Conservation (phyloP, 2,888 invertebrate species). For the Drosophila fungiperda region DNA sequence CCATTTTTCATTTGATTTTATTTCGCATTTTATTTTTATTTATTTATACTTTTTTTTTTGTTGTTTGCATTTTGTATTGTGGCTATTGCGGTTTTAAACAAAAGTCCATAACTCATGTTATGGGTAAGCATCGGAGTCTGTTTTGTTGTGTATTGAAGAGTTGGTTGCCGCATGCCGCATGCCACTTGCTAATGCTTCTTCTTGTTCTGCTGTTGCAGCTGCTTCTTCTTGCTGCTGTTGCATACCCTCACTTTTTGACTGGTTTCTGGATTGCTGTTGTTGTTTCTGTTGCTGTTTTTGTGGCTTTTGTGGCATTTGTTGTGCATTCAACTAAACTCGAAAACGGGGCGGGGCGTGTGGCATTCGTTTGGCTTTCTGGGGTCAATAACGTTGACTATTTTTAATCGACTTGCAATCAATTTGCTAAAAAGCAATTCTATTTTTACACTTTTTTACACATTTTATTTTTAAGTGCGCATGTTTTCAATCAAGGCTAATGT, state of each 20-base stretch:
- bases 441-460: not conserved
- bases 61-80: not conserved
- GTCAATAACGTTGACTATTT: constrained; percentile 3
- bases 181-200: not conserved
- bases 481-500: not conserved
- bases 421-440: not conserved
- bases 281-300: constrained; percentile 18
- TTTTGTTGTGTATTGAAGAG: constrained; percentile 39
- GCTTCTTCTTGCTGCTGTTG: constrained; percentile 39
- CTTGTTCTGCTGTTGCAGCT: not conserved
- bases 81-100: constrained; percentile 66
- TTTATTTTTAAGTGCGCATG: not conserved
- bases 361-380: constrained; percentile 27
- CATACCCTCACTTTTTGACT: constrained; percentile 42
- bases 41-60: constrained; percentile 20
- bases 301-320: constrained; percentile 59
- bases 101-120: constrained; percentile 77
- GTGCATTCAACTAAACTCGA: constrained; percentile 64
- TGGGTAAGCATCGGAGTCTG: constrained; percentile 60
- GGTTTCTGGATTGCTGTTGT: constrained; percentile 8
- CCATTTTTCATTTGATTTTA: constrained; percentile 30
- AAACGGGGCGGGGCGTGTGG: constrained; percentile 37
- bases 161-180: constrained; percentile 32
- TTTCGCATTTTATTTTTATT: constrained; percentile 39
- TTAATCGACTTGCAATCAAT: constrained; percentile 24